phyloP scores from a whole-genome alignment of 1,140 invertebrate species.

The Oedothorax gibbosus region DNA sequence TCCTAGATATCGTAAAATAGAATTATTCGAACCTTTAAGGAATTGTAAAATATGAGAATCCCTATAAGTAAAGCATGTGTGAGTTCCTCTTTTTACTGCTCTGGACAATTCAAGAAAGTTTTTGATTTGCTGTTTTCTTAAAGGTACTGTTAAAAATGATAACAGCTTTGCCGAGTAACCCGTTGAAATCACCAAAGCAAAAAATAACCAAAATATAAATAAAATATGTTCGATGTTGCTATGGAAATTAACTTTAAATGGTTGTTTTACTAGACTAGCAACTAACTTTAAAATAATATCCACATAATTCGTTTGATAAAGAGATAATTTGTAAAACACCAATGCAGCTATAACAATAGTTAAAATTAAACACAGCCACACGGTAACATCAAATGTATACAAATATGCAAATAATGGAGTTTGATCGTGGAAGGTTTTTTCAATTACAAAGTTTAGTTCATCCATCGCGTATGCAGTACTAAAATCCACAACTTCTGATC shows the following conservation, averaged over 20 bases:
- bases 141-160: slow-evolving; percentile 2
- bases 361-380: not conserved
- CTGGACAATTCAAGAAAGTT: not conserved
- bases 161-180: not conserved
- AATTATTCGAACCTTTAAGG: not conserved
- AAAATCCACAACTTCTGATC: slow-evolving; percentile 5
- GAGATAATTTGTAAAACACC: not conserved
- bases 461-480: not conserved
- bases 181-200: not conserved
- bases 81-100: not conserved
- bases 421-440: not conserved
- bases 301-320: not conserved
- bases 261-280: not conserved
- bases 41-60: not conserved
- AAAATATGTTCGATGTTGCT: not conserved
- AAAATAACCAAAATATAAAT: not conserved
- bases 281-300: not conserved
- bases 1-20: not conserved
- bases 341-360: not conserved
- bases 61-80: not conserved
- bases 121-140: not conserved
- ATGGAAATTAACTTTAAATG: not conserved
- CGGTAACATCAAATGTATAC: slow-evolving; percentile 9
- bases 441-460: not conserved
- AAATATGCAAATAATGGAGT: not conserved